Base-by-base conservation (phyloP, 2,888 invertebrate genomes). In the Clitarchus hookeri region DNA sequence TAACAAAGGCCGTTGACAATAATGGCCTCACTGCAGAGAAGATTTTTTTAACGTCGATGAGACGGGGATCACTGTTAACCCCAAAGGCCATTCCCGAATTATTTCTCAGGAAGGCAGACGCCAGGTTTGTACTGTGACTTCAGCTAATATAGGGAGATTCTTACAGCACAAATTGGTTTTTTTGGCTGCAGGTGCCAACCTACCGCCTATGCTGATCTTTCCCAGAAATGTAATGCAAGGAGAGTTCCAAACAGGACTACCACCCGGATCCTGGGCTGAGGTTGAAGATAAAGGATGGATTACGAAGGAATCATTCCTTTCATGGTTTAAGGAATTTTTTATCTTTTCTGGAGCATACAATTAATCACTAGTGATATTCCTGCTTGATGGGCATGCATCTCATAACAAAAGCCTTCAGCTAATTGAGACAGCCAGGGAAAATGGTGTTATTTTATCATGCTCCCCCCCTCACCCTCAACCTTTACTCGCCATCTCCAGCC, bases 131-230 rank as follows among this genome's bases (percentile, higher is more conserved):
- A 65, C 27, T 26, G 27, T 25, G 23, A 27, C 25, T 12, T 13
- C 48, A 48, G 48, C 48, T 48, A 8, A 48, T 6, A 48, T 2
- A 48, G 6, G 27, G 65, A 78, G 0, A 79, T 6, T 26, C n/a
- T 79, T 27, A 79, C 25, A 79, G 79, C 4, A 26, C n/a, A 79
- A 79, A 79, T 79, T n/a, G 9, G n/a, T n/a, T n/a, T n/a, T 79
- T 79, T n/a, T n/a, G 4, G 79, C 79, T 79, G 27, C 79, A 79
- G 79, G 79, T 79, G 79, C 79, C 79, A n/a, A 79, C 23, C 79
- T 79, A 79, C 13, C 79, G 3, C 79, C 79, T 27, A 79, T 79
- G 13, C 23, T 79, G 79, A 79, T 79, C 9, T 79, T 79, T 79
- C 79, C 79, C n/a, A 79, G 79, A 23, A 79, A 79, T n/a, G 6